These are phyloP conservation scores for Drosophila kokeensis DNA, from an alignment of 2,888 invertebrate genomes.

Conservation along the genomic window DNA sequence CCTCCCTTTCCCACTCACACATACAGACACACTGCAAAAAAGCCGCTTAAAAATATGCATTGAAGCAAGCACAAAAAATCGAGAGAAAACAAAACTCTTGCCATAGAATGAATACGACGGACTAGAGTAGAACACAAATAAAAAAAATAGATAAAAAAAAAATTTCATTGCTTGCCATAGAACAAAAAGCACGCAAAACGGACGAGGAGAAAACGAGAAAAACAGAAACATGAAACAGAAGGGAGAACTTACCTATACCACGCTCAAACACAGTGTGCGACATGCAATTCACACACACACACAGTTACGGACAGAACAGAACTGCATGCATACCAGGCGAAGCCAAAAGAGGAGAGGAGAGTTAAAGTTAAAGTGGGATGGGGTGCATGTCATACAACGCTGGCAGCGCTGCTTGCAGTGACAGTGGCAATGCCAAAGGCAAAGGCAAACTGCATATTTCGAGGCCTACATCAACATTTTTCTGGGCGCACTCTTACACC, in stretches of 20 bases:
- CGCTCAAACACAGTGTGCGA: constrained; percentile 67
- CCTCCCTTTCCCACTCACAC: constrained; percentile 8
- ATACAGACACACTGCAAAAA: constrained; percentile 32
- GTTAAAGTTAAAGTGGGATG: constrained; percentile 9
- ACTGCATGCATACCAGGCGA: constrained; percentile 33
- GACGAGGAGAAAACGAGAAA: constrained; percentile 36
- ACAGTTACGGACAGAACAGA: constrained; percentile 16
- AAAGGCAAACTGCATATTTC: constrained; percentile 80
- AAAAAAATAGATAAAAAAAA: constrained; percentile 33
- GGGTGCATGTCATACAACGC: constrained; percentile 9
- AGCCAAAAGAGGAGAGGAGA: not conserved
- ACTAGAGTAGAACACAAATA: constrained; percentile 55
- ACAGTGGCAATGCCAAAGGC: constrained; percentile 82
- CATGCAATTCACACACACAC: constrained; percentile 59
- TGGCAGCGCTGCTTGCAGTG: constrained; percentile 70
- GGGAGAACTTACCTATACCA: constrained; percentile 81
- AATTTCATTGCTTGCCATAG: constrained; percentile 68
- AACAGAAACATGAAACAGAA: constrained; percentile 40
- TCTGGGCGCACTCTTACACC: constrained; percentile 54
- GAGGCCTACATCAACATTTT: constrained; percentile 81
- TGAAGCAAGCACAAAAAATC: constrained; percentile 55
- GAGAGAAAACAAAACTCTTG: constrained; percentile 39
- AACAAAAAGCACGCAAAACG: constrained; percentile 67
- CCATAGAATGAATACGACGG: constrained; percentile 52
- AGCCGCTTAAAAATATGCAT: constrained; percentile 80